Evolutionary conservation across 2,113 vertebrate species (phyloP).

Genomic region (Epinephelus fuscoguttatus): DNA sequence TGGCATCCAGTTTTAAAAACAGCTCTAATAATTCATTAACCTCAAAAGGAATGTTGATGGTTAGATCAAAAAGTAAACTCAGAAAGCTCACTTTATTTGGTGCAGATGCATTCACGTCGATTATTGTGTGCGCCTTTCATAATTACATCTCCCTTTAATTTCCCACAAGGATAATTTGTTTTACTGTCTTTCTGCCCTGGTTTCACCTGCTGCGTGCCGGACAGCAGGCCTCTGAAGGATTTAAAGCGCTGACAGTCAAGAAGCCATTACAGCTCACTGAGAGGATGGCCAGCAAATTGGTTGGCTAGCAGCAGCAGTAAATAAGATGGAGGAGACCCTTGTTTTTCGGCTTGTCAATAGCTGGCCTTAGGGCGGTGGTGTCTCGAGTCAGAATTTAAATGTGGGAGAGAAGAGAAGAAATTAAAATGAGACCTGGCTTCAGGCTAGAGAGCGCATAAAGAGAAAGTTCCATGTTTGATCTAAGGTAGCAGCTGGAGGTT

Average conservation of each 20-base stretch:
- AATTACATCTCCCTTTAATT: conserved; percentile 29
- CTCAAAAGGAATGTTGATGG: neutral
- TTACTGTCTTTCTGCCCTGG: conserved; percentile 17
- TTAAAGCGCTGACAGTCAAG: conserved; percentile 63
- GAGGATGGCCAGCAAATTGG: conserved; percentile 59
- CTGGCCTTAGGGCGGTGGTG: conserved; percentile 29
- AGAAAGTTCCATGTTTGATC: conserved; percentile 7
- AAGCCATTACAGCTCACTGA: conserved; percentile 61
- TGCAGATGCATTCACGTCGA: neutral
- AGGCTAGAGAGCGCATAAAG: conserved; percentile 8
- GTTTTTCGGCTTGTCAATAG: conserved; percentile 61
- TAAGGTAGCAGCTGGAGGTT: conserved; percentile 28
- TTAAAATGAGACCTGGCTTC: neutral
- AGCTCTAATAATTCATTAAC: neutral
- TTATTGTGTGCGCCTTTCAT: conserved; percentile 9
- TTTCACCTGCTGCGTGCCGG: conserved; percentile 21
- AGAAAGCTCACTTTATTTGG: neutral
- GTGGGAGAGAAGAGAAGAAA: neutral
- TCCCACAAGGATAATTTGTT: conserved; percentile 46
- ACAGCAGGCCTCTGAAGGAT: conserved; percentile 51
- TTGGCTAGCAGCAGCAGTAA: conserved; percentile 61
- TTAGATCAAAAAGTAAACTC: neutral
- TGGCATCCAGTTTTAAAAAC: neutral
- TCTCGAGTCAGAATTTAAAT: conserved; percentile 44
- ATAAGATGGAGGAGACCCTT: conserved; percentile 63